These are phyloP conservation scores for Lypha dubia DNA, from an alignment of 2,888 invertebrate species.

Conservation along the genomic window DNA sequence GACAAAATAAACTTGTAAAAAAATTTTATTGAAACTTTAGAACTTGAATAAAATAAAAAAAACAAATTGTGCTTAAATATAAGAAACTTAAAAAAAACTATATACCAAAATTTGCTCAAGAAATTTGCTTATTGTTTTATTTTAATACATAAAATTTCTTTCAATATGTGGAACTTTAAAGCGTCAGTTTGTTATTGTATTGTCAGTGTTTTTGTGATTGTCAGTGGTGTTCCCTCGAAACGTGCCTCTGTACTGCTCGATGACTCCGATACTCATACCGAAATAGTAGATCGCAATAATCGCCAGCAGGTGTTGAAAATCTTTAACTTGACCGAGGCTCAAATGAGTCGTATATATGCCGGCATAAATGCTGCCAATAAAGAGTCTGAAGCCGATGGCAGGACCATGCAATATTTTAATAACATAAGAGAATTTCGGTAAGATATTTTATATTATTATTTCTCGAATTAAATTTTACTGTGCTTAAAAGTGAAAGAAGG, in stretches of 20 bases:
- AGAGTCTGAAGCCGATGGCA: constrained; percentile 75
- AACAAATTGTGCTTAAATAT: background rate
- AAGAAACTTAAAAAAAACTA: background rate
- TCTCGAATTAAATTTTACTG: background rate
- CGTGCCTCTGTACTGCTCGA: constrained; percentile 75
- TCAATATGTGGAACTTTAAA: constrained; percentile 46
- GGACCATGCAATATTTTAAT: constrained; percentile 76
- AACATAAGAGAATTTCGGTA: constrained; percentile 78
- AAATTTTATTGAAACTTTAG: background rate
- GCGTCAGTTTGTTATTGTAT: constrained; percentile 52
- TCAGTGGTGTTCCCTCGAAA: constrained; percentile 74
- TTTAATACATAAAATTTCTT: background rate
- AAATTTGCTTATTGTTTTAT: background rate
- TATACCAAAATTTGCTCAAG: background rate
- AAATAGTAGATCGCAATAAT: constrained; percentile 80
- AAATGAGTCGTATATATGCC: constrained; percentile 78
- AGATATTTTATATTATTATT: constrained; percentile 70
- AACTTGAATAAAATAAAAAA: background rate
- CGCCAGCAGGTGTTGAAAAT: constrained; percentile 77
- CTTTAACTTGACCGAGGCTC: constrained; percentile 81
- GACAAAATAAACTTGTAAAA: background rate
- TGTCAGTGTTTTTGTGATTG: constrained; percentile 48
- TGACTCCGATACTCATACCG: constrained; percentile 78
- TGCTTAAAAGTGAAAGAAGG: background rate
- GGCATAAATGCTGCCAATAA: constrained; percentile 76